phyloP scores from a whole-genome alignment of 2,113 vertebrate genomes.

The Coreoperca whiteheadi region DNA sequence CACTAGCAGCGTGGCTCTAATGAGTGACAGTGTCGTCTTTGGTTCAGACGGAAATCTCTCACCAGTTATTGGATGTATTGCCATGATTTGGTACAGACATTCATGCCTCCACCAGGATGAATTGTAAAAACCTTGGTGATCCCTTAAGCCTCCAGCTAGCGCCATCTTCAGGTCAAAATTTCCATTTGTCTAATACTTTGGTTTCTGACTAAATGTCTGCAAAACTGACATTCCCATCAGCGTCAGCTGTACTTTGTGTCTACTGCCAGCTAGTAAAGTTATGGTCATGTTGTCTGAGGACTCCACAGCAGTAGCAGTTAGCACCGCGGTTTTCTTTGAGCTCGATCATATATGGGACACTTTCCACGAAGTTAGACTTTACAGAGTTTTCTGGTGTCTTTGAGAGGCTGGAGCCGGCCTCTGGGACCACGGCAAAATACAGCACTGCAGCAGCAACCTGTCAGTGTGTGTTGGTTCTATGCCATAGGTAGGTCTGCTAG shows the following conservation, averaged over 20 bases:
- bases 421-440: constrained; percentile 47
- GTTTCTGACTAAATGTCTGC: not conserved
- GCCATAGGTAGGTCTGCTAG: constrained; percentile 63
- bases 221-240: too few relatives aligned
- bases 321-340: not conserved
- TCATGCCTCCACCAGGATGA: not conserved
- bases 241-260: too few relatives aligned
- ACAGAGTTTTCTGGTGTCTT: constrained; percentile 53
- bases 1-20: too few relatives aligned
- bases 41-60: too few relatives aligned
- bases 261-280: too few relatives aligned
- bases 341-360: constrained; percentile 54
- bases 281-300: too few relatives aligned
- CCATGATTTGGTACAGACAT: not conserved
- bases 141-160: not conserved
- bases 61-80: not conserved
- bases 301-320: not conserved
- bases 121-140: not conserved
- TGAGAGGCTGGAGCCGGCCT: constrained; percentile 36
- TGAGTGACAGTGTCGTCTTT: too few relatives aligned
- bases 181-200: not conserved
- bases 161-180: not conserved
- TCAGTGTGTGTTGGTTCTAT: constrained; percentile 38
- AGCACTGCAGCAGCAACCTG: constrained; percentile 60
- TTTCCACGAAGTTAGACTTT: constrained; percentile 50